phyloP scores from a whole-genome alignment of 2,113 vertebrate species.

The Corythornis vintsioides region DNA sequence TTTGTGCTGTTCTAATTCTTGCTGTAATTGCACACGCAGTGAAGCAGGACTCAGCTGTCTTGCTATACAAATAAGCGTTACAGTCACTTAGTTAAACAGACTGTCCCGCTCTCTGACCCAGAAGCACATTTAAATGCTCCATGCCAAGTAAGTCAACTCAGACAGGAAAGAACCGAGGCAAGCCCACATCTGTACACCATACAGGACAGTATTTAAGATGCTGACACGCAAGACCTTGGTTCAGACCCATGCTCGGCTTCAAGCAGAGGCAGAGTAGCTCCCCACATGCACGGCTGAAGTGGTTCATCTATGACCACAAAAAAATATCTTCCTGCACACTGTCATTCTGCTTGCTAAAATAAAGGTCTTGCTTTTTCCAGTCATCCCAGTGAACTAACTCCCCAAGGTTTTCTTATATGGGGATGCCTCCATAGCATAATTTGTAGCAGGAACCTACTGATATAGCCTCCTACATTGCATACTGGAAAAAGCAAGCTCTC shows the following conservation, averaged over 20 bases:
- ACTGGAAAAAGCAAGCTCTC: neutral
- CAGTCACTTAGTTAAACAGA: neutral
- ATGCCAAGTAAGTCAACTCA: neutral
- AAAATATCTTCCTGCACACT: neutral
- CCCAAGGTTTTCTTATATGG: neutral
- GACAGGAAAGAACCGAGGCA: neutral
- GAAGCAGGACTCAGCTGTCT: neutral
- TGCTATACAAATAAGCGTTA: neutral
- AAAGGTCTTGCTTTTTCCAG: neutral
- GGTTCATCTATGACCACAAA: neutral
- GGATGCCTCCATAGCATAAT: neutral
- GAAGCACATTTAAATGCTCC: neutral
- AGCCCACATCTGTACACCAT: constrained; percentile 4
- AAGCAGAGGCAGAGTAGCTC: neutral
- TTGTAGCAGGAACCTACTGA: neutral
- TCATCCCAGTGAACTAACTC: neutral
- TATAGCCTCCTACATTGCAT: constrained; percentile 4
- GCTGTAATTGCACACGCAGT: neutral
- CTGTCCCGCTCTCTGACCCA: neutral
- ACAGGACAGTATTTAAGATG: neutral
- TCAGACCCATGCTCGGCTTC: neutral
- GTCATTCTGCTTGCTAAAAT: neutral
- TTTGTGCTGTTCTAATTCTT: neutral
- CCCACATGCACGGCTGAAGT: neutral
- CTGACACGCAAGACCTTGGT: neutral